These are phyloP conservation scores for Harpalus rubripes DNA, from an alignment of 2,888 invertebrate species.

Conservation along the genomic window DNA sequence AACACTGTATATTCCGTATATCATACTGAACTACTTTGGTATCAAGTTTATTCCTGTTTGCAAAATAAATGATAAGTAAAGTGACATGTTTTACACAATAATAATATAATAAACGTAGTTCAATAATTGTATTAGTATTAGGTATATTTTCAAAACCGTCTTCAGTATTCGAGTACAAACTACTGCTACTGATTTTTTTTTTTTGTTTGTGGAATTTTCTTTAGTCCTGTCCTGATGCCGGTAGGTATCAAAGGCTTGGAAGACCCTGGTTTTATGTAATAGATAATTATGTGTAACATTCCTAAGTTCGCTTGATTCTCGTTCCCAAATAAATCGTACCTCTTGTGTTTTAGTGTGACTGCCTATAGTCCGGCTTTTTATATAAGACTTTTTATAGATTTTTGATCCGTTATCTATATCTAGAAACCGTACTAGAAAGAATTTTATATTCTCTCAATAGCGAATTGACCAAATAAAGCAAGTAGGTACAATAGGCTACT, in stretches of 20 bases:
- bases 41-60: too few relatives aligned
- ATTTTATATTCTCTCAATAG: not conserved
- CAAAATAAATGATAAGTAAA: too few relatives aligned
- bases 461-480: too few relatives aligned
- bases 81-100: too few relatives aligned
- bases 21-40: too few relatives aligned
- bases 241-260: conserved; percentile 72
- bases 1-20: too few relatives aligned
- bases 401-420: conserved; percentile 9
- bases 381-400: conserved; percentile 9
- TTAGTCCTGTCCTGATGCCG: conserved; percentile 51
- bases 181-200: not conserved
- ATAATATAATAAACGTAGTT: too few relatives aligned
- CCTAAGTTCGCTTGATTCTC: conserved; percentile 59
- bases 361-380: conserved; percentile 13
- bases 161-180: too few relatives aligned
- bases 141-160: too few relatives aligned
- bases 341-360: conserved; percentile 11
- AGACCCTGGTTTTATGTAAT: conserved; percentile 72
- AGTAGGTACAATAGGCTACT: too few relatives aligned
- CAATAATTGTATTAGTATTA: too few relatives aligned
- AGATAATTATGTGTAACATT: conserved; percentile 73
- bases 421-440: not conserved
- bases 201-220: not conserved
- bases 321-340: conserved; percentile 63